phyloP scores from a whole-genome alignment of 2,113 vertebrate genomes.

The Prietella phreatophila region DNA sequence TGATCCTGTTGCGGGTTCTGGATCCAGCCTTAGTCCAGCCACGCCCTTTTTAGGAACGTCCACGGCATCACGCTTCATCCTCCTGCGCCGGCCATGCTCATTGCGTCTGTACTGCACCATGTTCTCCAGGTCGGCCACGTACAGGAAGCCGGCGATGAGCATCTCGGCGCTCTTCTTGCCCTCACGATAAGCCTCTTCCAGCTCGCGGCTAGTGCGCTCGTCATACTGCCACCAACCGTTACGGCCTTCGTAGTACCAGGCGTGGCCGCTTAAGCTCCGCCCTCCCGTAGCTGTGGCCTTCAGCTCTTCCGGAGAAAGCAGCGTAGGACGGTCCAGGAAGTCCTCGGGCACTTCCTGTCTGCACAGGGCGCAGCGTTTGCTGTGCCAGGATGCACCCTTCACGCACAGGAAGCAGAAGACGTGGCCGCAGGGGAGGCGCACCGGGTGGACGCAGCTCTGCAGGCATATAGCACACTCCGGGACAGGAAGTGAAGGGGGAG shows the following conservation, averaged over 20 bases:
- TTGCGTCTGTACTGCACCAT: slow-evolving; percentile 98
- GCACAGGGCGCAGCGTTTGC: slow-evolving; percentile 93
- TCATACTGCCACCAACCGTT: slow-evolving; percentile 99
- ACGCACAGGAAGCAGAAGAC: slow-evolving; percentile 96
- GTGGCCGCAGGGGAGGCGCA: slow-evolving; percentile 92
- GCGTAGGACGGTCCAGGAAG: slow-evolving; percentile 91
- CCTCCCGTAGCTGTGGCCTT: slow-evolving; percentile 79
- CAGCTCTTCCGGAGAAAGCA: slow-evolving; percentile 90
- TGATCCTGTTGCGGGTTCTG: slow-evolving; percentile 74
- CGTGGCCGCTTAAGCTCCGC: slow-evolving; percentile 81
- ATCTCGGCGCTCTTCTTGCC: slow-evolving; percentile 94
- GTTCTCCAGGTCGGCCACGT: slow-evolving; percentile 92
- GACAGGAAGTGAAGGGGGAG: slow-evolving; percentile 73
- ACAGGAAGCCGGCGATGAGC: slow-evolving; percentile 94
- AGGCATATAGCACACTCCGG: slow-evolving; percentile 95
- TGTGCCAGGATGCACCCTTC: slow-evolving; percentile 98
- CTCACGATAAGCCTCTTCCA: slow-evolving; percentile 91
- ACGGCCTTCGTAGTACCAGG: slow-evolving; percentile 96
- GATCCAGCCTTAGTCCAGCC: slow-evolving; percentile 90
- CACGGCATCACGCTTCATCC: slow-evolving; percentile 92
- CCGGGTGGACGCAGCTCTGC: slow-evolving; percentile 91
- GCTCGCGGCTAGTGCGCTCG: slow-evolving; percentile 88
- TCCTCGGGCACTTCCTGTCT: slow-evolving; percentile 94
- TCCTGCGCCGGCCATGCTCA: slow-evolving; percentile 89
- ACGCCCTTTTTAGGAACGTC: slow-evolving; percentile 98